Base-by-base conservation (phyloP, 2,888 invertebrate species). In the Coleophora deauratella region DNA sequence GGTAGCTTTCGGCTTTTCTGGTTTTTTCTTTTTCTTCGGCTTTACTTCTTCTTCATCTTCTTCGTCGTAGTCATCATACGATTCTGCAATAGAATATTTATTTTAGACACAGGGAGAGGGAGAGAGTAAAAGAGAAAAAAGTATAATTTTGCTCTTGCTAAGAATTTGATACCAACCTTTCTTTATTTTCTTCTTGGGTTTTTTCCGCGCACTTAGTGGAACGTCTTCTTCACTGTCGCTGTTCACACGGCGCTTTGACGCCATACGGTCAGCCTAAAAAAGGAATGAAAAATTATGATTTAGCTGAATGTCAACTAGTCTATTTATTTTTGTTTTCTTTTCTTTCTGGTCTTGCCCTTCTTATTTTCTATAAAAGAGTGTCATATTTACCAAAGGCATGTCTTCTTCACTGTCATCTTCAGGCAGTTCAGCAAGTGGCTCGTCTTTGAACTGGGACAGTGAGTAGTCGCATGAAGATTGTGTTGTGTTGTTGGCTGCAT, bases 401-500 rank as follows among this genome's bases (percentile, higher is more conserved):
- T 95, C 93, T 65, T 93, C 93, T 50, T 93, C 92, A 49, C 90
- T 91, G 2, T 90, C 90, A 11, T 88, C 86, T 59, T 72, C 87
- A 34, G 64, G 69, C 11, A 82, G 57, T 47, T 81, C 87, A 11
- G 82, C 76, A 3, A 88, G 67, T 11, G 86, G 85, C 57, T 88
- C 87, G 54, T 88, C 88, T 57, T 88, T 88, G 54, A 91, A 91
- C 59, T 91, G 90, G 35, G 92, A 91, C 70, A 92, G 54, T 36
- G 89, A 91, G 66, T 91, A 91, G 64, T 91, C 91, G 70, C 91
- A 91, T 37, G 91, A 91, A 49, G 91, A 91, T n/a, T 88, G 88
- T 71, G 88, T 59, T 76, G 90, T 61, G 74, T 80, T 80, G 14
- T 86, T 52, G 55, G 77, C 68, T 49, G 65, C 61, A 54, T 30